Evolutionary conservation across 2,888 invertebrate species (phyloP), one percentile per base, ranked within the genome.

Genomic region (Orthosia gracilis): DNA sequence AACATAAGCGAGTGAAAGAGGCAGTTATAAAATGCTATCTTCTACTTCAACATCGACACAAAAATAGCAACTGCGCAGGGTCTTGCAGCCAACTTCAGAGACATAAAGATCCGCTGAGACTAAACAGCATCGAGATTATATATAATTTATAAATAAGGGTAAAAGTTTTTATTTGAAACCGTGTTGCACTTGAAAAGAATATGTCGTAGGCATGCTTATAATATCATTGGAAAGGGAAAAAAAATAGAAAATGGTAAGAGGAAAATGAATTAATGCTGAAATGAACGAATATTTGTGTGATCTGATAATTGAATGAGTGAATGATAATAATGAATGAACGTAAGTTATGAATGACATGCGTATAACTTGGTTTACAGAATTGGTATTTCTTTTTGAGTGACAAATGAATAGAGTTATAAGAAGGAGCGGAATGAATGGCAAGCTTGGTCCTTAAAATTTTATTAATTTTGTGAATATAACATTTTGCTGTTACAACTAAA

Each of bases 381-480:
- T 9, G 9, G 40, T 40, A 0, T 40, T 40, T 40, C 0, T 40
- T 40, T n/a, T n/a, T n/a, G 31, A 31, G 4, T 58, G 63, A 31
- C 21, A 52, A 31, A 26, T 12, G 31, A 40, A 26, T 26, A 73
- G n/a, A 0, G 7, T 21, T 9, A 12, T 21, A 7, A 40, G 3
- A 1, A 15, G 59, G 9, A 15, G 31, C 18, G 55, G 55, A 67
- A 63, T 2, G 66, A 59, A 64, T 65, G 61, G 11, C 5, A 23
- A 55, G 62, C 31, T 65, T 45, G 68, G 55, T 78, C 83, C 83
- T 79, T 40, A 45, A 1, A 40, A 50, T n/a, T n/a, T n/a, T n/a
- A n/a, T n/a, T 61, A 49, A 58, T 67, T 21, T 45, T 57, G 55
- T 78, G 55, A 55, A 40, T 0, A 55, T 64, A 78, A 78, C 40